Evolutionary conservation across 2,113 vertebrate genomes (phyloP), one percentile per base, ranked within the genome.

Genomic region (Marmota flaviventris): DNA sequence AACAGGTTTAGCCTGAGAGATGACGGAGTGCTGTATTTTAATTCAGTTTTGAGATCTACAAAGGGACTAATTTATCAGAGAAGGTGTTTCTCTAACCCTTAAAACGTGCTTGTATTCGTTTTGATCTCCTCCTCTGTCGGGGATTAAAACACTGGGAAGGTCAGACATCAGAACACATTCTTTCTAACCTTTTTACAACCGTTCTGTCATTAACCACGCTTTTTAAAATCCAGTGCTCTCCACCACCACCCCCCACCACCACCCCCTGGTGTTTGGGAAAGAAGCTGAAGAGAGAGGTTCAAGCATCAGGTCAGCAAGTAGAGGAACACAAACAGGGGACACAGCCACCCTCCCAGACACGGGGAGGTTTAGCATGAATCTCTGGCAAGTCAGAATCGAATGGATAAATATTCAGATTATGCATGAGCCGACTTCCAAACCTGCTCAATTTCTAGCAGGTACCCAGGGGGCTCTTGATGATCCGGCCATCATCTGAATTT

Each of bases 321-420:
- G 53, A 10, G 84, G n/a, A 95, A 81, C 37, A 37, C 12, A 78
- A 84, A 67, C 37, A 85, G 39, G 34, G 63, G 9, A 73, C 84
- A 29, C 56, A 16, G 67, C 73, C 91, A 58, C 85, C 92, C 29
- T 22, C 56, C 91, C 93, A 97, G 86, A 81, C 86, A 82, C 82
- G 85, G 58, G 20, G 39, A 98, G 63, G 75, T 92, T 97, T 95
- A 94, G 97, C 97, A 97, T 94, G 96, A 96, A 90, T 98, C 85
- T 92, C 96, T 97, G 89, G 92, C 94, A 96, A 97, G 96, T 92
- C 89, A 77, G 76, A 96, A 92, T 77, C 78, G 32, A 96, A 34
- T 58, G 90, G 95, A 95, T 97, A 98, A 98, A 97, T 96, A 98
- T 97, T 96, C 98, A 95, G 97, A 89, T 93, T 95, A 97, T 98